Base-by-base conservation (phyloP, 2,888 invertebrate genomes). In the Aplocera efformata region DNA sequence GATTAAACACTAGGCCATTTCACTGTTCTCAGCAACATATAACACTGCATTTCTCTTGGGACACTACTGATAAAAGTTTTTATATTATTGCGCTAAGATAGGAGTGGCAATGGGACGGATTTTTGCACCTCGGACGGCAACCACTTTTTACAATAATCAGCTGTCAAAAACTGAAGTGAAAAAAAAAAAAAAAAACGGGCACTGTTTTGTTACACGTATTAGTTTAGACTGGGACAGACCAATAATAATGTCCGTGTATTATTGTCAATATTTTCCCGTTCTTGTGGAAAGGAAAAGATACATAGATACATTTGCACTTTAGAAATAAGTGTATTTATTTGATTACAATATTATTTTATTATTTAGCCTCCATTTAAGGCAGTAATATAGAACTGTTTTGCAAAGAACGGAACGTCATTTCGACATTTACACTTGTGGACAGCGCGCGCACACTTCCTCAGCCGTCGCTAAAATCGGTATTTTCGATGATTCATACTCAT, bases 81-180 rank as follows among this genome's bases (percentile, higher is more conserved):
- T 37, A 38, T 33, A 32, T 62, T 60, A 59, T 67, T 67, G 70
- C 58, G 54, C 57, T 61, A 59, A 60, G 56, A 68, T 69, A 84
- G 83, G 85, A 86, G 84, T 81, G 84, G 85, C 82, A 77, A 75
- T 73, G 72, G 77, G 76, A 85, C 78, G 78, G 80, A 82, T 29
- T 44, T 35, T 56, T 60, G 61, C 65, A 68, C 65, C 63, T 58
- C 58, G 64, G 61, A 69, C 63, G 67, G 66, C 60, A 56, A 59
- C 58, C 61, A 67, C 55, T 57, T 72, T 73, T 48, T 46, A 43
- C 51, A 46, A n/a, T n/a, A n/a, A 73, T 72, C 72, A 74, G 68
- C 71, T 75, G 77, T 76, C 77, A 79, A 63, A 60, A 39, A 11
- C 35, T 44, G 42, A 50, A 32, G 37, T 57, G 11, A 10, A 3